A percentile compares a stretch with the other conserved stretches of the same genome.
Conservation (phyloP, 2,888 invertebrate genomes). For the Cancer borealis region DNA sequence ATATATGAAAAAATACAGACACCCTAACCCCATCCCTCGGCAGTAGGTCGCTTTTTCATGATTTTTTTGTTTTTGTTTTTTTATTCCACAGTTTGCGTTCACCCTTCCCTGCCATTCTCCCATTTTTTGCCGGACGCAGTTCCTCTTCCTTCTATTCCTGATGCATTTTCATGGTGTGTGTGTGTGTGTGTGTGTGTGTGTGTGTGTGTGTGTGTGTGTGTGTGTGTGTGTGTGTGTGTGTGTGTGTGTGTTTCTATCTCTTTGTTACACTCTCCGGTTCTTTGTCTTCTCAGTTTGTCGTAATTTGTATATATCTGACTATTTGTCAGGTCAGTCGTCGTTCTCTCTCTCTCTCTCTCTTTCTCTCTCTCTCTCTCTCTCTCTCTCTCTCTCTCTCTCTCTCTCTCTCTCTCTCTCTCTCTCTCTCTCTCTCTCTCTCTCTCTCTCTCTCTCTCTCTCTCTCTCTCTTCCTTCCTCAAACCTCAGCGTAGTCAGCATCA, state of each 20-base stretch:
- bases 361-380: too few species aligned
- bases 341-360: background rate
- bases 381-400: background rate
- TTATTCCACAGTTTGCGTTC: background rate
- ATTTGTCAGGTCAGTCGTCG: background rate
- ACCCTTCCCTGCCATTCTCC: background rate
- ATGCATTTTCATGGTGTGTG: background rate
- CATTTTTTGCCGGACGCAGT: too few species aligned
- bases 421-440: conserved; percentile 1
- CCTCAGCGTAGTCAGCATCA: background rate
- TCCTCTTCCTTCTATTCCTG: too few species aligned
- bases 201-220: conserved; percentile 1
- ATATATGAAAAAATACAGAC: background rate
- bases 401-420: conserved; percentile 1
- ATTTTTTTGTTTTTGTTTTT: too few species aligned
- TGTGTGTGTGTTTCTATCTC: background rate
- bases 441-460: background rate
- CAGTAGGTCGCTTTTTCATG: background rate
- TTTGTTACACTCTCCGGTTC: background rate
- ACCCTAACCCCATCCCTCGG: background rate
- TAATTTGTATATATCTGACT: background rate
- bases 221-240: background rate
- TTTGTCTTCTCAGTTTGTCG: background rate
- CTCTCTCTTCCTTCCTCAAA: too few species aligned
- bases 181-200: background rate